Evolutionary conservation across 2,888 invertebrate species (phyloP).

Genomic region (Syrista parreyssii): DNA sequence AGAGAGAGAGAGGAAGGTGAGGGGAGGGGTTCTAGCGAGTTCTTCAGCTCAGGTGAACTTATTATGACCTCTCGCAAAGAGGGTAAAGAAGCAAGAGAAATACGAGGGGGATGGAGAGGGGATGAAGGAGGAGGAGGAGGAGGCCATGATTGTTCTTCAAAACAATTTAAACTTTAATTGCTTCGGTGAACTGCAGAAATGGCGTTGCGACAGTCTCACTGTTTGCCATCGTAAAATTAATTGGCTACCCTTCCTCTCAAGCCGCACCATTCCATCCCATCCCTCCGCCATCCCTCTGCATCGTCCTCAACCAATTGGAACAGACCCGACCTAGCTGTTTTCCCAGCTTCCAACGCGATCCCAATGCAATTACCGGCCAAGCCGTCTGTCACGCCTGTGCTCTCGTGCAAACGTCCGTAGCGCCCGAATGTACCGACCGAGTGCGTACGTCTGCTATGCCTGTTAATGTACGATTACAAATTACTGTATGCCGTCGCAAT

Average conservation of each 20-base stretch:
- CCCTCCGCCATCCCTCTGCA: slow-evolving; percentile 9
- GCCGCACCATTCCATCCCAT: slow-evolving; percentile 7
- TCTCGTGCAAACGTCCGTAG: not conserved
- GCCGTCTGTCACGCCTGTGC: slow-evolving; percentile 38
- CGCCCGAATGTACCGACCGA: not conserved
- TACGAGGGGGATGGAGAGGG: not conserved
- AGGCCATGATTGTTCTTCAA: slow-evolving; percentile 52
- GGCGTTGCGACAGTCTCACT: slow-evolving; percentile 55
- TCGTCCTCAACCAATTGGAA: slow-evolving; percentile 35
- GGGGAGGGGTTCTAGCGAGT: slow-evolving; percentile 16
- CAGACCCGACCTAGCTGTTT: slow-evolving; percentile 37
- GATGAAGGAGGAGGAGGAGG: not conserved
- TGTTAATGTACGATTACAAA: not conserved
- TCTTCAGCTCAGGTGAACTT: slow-evolving; percentile 4
- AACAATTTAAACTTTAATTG: slow-evolving; percentile 56
- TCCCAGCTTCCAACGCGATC: slow-evolving; percentile 40
- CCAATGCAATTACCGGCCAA: slow-evolving; percentile 49
- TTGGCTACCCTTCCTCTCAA: slow-evolving; percentile 39
- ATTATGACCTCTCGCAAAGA: not conserved
- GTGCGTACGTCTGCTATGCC: not conserved
- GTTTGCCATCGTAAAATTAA: slow-evolving; percentile 55
- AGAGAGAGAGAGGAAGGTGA: slow-evolving; percentile 9
- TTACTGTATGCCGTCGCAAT: not conserved
- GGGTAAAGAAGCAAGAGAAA: not conserved
- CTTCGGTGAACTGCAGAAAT: slow-evolving; percentile 56